phyloP scores from a whole-genome alignment of 1,140 invertebrate species.

The Scaptomyza graminum region DNA sequence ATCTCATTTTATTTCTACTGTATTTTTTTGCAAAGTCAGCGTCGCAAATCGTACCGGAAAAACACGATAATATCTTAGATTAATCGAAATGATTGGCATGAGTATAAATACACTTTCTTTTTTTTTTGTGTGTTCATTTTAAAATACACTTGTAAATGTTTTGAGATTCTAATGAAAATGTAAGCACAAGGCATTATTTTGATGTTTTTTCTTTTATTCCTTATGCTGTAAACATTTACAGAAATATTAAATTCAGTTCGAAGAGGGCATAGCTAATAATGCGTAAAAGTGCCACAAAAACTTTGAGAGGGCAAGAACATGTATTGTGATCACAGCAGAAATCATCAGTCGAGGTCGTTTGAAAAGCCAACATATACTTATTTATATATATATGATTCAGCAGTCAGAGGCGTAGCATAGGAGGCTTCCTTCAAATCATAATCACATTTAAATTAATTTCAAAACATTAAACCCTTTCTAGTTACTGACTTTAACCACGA shows the following conservation, averaged over 20 bases:
- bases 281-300: not conserved
- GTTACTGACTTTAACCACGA: slow-evolving; percentile 2
- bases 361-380: slow-evolving; percentile 9
- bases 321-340: slow-evolving; percentile 29
- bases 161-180: not conserved
- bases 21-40: slow-evolving; percentile 39
- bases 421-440: not conserved
- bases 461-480: not conserved
- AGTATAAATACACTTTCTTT: slow-evolving; percentile 23
- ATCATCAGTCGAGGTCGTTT: slow-evolving; percentile 15
- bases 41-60: slow-evolving; percentile 34
- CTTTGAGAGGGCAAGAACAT: slow-evolving; percentile 25
- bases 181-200: not conserved
- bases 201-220: not conserved
- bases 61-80: slow-evolving; percentile 29
- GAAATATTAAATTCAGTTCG: not conserved
- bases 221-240: not conserved
- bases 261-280: not conserved
- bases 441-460: not conserved
- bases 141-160: not conserved
- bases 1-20: not conserved
- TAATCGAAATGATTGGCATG: slow-evolving; percentile 66
- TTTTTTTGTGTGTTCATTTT: not conserved
- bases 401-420: slow-evolving; percentile 16
- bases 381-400: not conserved